Conservation (phyloP, 1,140 invertebrate genomes). For the Euura saliciscinereae region DNA sequence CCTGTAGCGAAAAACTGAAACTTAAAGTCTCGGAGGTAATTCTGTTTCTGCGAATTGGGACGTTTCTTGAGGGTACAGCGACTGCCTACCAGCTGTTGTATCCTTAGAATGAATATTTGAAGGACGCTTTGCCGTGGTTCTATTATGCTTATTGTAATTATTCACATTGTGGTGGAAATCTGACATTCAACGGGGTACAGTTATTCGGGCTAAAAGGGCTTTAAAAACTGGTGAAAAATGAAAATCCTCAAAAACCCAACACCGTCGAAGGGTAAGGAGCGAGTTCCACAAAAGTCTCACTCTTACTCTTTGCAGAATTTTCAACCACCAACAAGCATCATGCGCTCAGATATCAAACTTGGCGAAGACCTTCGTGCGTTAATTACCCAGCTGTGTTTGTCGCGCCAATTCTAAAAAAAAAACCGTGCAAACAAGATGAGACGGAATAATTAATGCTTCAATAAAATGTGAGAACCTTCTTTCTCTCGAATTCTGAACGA, state of each 20-base stretch:
- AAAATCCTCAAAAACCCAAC: neutral
- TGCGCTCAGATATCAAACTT: too few relatives aligned
- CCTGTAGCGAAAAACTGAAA: too few relatives aligned
- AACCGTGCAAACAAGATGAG: too few relatives aligned
- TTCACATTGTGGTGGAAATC: constrained; percentile 2
- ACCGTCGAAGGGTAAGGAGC: neutral
- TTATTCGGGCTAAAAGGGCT: neutral
- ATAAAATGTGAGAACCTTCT: too few relatives aligned
- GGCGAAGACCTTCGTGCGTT: too few relatives aligned
- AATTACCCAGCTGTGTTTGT: too few relatives aligned
- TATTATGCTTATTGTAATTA: constrained; percentile 3
- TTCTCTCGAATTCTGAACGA: too few relatives aligned
- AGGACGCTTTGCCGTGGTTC: neutral
- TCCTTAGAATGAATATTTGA: constrained; percentile 3
- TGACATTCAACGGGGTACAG: neutral
- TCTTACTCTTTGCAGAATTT: neutral
- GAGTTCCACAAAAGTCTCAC: neutral
- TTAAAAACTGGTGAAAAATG: neutral
- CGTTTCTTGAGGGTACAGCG: neutral
- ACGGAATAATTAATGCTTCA: too few relatives aligned
- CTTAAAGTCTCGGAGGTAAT: too few relatives aligned
- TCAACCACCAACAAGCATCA: too few relatives aligned
- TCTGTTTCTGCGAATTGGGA: too few relatives aligned
- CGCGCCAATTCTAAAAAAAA: too few relatives aligned
- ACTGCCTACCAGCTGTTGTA: neutral